phyloP scores from a whole-genome alignment of 2,797 vertebrate species.

The Rhinichthys osculus region DNA sequence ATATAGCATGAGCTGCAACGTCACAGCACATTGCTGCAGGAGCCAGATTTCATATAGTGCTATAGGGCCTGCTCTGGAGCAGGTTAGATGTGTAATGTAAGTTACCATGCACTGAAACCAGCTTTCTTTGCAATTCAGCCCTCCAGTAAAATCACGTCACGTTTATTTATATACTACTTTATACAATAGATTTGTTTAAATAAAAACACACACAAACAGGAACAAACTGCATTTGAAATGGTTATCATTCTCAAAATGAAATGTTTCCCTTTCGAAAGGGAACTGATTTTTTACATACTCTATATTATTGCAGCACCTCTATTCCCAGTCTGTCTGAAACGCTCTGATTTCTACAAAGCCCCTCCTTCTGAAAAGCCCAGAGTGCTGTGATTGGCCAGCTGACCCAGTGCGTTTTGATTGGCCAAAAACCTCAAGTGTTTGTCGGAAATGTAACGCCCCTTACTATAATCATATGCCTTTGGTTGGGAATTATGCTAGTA shows the following conservation, averaged over 20 bases:
- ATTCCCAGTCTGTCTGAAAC: not conserved
- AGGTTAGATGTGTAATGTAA: not conserved
- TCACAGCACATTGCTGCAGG: not conserved
- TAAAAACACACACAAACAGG: too few species aligned
- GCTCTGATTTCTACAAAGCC: not conserved
- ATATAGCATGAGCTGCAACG: not conserved
- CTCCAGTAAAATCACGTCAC: too few species aligned
- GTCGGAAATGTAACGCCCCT: not conserved
- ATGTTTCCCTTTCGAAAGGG: too few species aligned
- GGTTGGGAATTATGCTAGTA: not conserved
- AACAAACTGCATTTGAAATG: too few species aligned
- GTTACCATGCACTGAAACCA: not conserved
- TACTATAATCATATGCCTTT: not conserved
- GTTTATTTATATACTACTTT: too few species aligned
- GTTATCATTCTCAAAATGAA: too few species aligned
- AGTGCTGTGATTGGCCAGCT: not conserved
- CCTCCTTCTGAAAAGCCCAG: not conserved
- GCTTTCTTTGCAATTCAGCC: not conserved
- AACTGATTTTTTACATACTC: too few species aligned
- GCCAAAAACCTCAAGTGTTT: not conserved
- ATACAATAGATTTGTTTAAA: too few species aligned
- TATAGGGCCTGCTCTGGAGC: too few species aligned
- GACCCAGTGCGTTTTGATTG: not conserved
- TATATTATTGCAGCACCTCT: not conserved
- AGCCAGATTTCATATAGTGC: not conserved